Conservation (phyloP, 2,113 vertebrate species). For the Perccottus glenii region DNA sequence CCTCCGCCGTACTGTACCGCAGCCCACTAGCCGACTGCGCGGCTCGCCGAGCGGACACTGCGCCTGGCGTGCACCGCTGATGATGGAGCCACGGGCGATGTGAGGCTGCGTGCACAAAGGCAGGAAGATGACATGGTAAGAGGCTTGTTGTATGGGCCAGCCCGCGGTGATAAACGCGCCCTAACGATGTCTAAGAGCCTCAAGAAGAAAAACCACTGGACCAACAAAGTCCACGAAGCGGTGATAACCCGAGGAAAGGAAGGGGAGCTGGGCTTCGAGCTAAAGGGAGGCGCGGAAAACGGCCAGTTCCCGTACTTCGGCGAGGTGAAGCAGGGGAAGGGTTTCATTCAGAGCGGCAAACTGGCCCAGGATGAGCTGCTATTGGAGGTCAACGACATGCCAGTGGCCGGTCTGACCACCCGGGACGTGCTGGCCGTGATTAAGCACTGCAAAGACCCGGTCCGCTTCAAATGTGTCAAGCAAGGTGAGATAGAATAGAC, state of each 20-base stretch:
- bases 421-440: slow-evolving; percentile 97
- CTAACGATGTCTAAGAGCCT: slow-evolving; percentile 97
- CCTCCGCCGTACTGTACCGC: slow-evolving; percentile 70
- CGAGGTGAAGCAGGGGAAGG: slow-evolving; percentile 93
- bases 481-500: slow-evolving; percentile 85
- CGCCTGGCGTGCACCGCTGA: slow-evolving; percentile 59
- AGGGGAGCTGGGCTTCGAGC: slow-evolving; percentile 94
- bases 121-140: slow-evolving; percentile 71
- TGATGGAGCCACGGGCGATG: slow-evolving; percentile 64
- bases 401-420: slow-evolving; percentile 95
- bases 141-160: slow-evolving; percentile 64
- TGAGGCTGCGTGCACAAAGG: slow-evolving; percentile 64
- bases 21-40: slow-evolving; percentile 64
- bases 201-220: slow-evolving; percentile 99
- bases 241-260: slow-evolving; percentile 90
- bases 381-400: slow-evolving; percentile 98
- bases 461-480: slow-evolving; percentile 97
- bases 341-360: slow-evolving; percentile 93
- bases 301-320: slow-evolving; percentile 97
- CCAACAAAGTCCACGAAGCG: slow-evolving; percentile 98
- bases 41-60: slow-evolving; percentile 70
- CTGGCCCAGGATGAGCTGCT: slow-evolving; percentile 94
- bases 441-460: slow-evolving; percentile 98
- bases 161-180: slow-evolving; percentile 69
- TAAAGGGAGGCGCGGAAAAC: slow-evolving; percentile 94